Evolutionary conservation across 2,888 invertebrate species (phyloP).

Genomic region (Andrena flavipes): DNA sequence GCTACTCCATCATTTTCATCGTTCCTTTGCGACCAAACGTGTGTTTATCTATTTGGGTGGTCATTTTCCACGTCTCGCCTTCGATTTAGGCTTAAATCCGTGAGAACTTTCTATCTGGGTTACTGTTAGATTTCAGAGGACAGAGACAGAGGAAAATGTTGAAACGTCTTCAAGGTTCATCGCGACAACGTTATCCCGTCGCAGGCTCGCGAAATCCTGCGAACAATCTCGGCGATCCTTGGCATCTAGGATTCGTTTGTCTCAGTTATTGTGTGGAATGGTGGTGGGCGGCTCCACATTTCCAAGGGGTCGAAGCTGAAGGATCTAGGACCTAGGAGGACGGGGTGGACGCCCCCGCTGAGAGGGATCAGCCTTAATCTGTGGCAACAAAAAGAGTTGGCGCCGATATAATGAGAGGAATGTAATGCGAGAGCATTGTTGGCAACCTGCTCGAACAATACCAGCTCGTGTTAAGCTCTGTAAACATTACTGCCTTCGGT

Average conservation of each 20-base stretch:
- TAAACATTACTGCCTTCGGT: conserved; percentile 74
- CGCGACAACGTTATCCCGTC: conserved; percentile 64
- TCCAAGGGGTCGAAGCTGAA: conserved; percentile 40
- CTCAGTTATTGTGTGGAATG: conserved; percentile 59
- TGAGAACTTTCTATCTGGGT: background rate
- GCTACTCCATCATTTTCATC: background rate
- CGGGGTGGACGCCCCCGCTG: conserved; percentile 53
- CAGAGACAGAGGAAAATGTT: background rate
- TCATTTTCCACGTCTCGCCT: no score
- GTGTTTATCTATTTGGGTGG: background rate
- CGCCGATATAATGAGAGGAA: conserved; percentile 78
- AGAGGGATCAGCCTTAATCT: conserved; percentile 77
- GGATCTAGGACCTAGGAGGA: conserved; percentile 10
- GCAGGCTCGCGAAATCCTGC: conserved; percentile 65
- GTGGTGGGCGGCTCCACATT: conserved; percentile 53
- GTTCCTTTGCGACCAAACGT: background rate
- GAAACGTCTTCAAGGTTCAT: conserved; percentile 22
- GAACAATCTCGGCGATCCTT: conserved; percentile 26
- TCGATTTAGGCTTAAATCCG: no score
- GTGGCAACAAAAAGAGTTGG: conserved; percentile 82
- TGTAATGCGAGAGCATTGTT: conserved; percentile 78
- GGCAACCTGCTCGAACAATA: conserved; percentile 70
- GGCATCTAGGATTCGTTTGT: conserved; percentile 48
- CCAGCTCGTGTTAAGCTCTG: conserved; percentile 71
- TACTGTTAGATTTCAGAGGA: background rate